These are phyloP conservation scores for Seira sanloemensis DNA, from an alignment of 2,888 invertebrate species.

Conservation along the genomic window DNA sequence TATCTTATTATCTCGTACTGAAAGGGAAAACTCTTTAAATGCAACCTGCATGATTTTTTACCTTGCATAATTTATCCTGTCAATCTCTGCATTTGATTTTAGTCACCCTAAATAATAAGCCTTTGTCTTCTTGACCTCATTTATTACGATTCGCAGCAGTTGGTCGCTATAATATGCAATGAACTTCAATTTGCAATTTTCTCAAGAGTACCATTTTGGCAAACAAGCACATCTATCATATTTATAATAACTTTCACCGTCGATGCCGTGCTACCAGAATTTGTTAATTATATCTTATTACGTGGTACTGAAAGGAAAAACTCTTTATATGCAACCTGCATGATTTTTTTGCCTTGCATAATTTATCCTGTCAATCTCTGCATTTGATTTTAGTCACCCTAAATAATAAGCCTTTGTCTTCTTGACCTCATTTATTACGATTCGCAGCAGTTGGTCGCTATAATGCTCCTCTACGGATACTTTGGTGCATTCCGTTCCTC, in stretches of 20 bases:
- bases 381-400: not conserved
- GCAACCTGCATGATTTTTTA: not conserved
- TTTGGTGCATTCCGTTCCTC: no score
- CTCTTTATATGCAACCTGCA: not conserved
- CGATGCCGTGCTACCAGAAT: not conserved
- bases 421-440: conserved; percentile 30
- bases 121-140: conserved; percentile 37
- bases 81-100: not conserved
- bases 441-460: conserved; percentile 36
- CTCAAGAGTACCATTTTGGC: no score
- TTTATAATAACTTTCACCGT: conserved; percentile 13
- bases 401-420: no score
- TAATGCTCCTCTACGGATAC: no score
- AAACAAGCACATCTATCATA: conserved; percentile 24
- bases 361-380: not conserved
- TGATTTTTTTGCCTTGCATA: not conserved
- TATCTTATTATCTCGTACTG: no score
- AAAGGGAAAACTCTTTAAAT: not conserved
- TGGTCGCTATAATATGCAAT: conserved; percentile 10
- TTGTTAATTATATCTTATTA: no score
- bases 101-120: not conserved
- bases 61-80: not conserved
- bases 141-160: conserved; percentile 37
- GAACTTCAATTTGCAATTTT: no score
- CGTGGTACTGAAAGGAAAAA: not conserved